Conservation (phyloP, 2,113 vertebrate species). For the Pseudopipra pipra region DNA sequence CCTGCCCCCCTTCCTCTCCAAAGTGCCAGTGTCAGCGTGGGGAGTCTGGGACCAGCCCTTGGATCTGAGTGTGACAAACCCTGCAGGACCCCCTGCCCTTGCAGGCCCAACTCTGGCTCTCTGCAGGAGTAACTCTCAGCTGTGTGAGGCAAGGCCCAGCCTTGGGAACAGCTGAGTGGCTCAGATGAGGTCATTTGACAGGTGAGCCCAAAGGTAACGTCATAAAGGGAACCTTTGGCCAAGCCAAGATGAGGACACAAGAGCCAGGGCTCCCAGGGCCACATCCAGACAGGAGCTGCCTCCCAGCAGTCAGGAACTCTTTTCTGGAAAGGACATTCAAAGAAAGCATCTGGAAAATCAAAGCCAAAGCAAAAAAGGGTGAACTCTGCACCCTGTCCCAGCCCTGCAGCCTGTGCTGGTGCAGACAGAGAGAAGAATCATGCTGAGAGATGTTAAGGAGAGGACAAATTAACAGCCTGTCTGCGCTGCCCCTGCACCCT, state of each 20-base stretch:
- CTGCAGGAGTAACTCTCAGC: background rate
- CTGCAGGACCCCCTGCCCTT: background rate
- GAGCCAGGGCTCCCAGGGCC: background rate
- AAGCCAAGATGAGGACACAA: background rate
- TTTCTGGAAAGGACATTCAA: background rate
- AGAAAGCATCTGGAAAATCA: background rate
- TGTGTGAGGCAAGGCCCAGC: background rate
- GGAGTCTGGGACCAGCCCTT: background rate
- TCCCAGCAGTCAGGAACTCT: background rate
- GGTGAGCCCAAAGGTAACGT: background rate
- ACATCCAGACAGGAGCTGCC: background rate
- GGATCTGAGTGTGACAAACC: rapidly evolving
- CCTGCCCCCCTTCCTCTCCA: background rate
- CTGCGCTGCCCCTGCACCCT: rapidly evolving
- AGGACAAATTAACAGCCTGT: background rate
- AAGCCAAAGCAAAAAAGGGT: background rate
- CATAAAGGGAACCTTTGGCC: conserved; percentile 28
- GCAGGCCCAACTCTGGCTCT: background rate
- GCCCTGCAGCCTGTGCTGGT: background rate
- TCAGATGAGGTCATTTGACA: background rate
- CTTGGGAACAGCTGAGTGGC: background rate
- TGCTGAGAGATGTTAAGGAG: background rate
- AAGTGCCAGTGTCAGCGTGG: rapidly evolving
- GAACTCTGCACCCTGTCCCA: background rate
- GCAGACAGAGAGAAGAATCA: background rate